phyloP scores from a whole-genome alignment of 1,140 invertebrate species.

The Heliothis virescens region DNA sequence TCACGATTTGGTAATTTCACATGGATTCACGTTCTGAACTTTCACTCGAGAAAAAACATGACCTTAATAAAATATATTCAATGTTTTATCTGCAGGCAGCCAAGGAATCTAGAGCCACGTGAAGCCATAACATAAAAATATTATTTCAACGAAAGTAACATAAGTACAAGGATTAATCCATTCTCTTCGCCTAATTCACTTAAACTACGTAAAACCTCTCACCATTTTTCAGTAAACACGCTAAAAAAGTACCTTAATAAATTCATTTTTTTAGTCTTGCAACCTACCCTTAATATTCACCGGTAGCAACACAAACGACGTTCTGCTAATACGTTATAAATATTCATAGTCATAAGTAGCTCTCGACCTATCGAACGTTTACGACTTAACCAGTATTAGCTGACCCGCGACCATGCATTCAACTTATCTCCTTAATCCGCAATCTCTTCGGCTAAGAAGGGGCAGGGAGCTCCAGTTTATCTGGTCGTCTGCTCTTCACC shows the following conservation, averaged over 20 bases:
- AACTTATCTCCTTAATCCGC: slow-evolving; percentile 25
- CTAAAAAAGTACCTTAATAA: slow-evolving; percentile 32
- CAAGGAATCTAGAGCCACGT: too few relatives aligned
- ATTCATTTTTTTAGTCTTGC: slow-evolving; percentile 40
- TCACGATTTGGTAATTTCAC: too few relatives aligned
- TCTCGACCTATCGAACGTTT: slow-evolving; percentile 77
- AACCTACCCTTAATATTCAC: slow-evolving; percentile 59
- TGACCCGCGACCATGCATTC: slow-evolving; percentile 56
- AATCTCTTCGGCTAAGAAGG: slow-evolving; percentile 29
- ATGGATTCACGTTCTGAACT: too few relatives aligned
- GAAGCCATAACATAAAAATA: neutral
- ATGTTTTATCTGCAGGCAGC: too few relatives aligned
- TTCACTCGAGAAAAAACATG: too few relatives aligned
- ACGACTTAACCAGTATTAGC: slow-evolving; percentile 59
- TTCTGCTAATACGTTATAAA: slow-evolving; percentile 82
- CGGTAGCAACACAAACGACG: slow-evolving; percentile 63
- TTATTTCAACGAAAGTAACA: neutral
- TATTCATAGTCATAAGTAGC: slow-evolving; percentile 84
- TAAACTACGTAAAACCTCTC: neutral
- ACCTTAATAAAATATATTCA: too few relatives aligned
- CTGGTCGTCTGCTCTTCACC: slow-evolving; percentile 66
- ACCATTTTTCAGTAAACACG: neutral
- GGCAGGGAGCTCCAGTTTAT: slow-evolving; percentile 51
- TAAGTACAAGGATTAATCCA: neutral
- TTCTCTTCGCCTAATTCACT: neutral